Conservation (phyloP, 2,797 vertebrate genomes). For the Enteromius mattozi region DNA sequence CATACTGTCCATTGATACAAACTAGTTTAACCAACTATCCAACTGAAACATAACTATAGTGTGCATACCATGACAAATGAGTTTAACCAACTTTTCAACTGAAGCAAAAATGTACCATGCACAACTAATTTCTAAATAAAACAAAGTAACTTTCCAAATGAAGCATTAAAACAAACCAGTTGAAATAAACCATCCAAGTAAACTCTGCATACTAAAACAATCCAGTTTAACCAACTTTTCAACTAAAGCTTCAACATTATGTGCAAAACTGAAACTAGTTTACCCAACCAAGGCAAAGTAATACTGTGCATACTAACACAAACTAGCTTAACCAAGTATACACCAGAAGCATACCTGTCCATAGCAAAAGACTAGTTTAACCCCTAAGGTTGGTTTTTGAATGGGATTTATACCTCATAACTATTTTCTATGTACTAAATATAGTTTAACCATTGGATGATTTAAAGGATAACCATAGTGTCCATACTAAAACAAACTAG, state of each 20-base stretch:
- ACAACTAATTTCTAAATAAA: too few species aligned
- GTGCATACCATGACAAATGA: not conserved
- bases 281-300: not conserved
- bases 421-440: too few species aligned
- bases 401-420: too few species aligned
- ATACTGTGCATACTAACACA: not conserved
- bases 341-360: too few species aligned
- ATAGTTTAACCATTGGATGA: too few species aligned
- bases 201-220: not conserved
- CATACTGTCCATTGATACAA: too few species aligned
- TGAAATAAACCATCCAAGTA: not conserved
- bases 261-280: not conserved
- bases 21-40: not conserved
- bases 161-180: not conserved
- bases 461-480: too few species aligned
- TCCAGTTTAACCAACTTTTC: not conserved
- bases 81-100: not conserved
- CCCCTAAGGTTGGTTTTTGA: too few species aligned
- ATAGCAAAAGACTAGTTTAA: too few species aligned
- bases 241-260: not conserved
- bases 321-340: not conserved
- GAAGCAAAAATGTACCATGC: not conserved
- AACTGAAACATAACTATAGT: not conserved
- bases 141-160: too few species aligned
- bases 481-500: not conserved